Percentiles rank a stretch among this genome's conserved stretches.
phyloP scores from a whole-genome alignment of 2,797 vertebrate species.

The Pseudochromis fuscus region DNA sequence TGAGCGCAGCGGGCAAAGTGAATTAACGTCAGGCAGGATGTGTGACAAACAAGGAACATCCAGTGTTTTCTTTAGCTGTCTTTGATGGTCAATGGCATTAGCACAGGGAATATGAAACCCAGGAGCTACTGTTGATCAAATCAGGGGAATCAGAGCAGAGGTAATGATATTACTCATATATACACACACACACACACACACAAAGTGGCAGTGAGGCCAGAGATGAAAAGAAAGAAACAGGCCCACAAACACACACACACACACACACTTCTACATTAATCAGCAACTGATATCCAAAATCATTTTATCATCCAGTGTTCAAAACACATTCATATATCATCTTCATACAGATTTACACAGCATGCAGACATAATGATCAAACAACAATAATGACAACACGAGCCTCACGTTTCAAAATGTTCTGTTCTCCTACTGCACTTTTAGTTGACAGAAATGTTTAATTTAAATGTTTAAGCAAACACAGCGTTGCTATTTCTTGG shows the following conservation, averaged over 20 bases:
- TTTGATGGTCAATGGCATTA: constrained; percentile 73
- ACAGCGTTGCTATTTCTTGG: not conserved
- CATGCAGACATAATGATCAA: not conserved
- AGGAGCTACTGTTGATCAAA: constrained; percentile 70
- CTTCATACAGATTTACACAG: not conserved
- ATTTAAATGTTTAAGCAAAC: not conserved
- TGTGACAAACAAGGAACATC: constrained; percentile 67
- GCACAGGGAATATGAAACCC: constrained; percentile 60
- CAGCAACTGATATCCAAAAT: not conserved
- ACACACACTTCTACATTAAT: constrained; percentile 10
- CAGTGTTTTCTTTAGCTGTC: constrained; percentile 57
- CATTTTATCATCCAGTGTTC: not conserved
- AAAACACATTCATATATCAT: not conserved
- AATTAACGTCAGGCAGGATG: constrained; percentile 62
- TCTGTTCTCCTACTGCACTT: not conserved
- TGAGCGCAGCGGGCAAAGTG: constrained; percentile 47
- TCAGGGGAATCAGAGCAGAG: constrained; percentile 65
- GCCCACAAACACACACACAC: constrained; percentile 1
- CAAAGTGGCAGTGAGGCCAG: not conserved
- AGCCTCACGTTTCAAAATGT: no score
- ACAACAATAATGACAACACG: not conserved
- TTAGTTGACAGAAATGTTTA: not conserved
- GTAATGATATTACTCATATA: constrained; percentile 60
- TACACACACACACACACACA: constrained; percentile 18
- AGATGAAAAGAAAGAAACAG: constrained; percentile 26